Evolutionary conservation across 2,888 invertebrate genomes (phyloP), one percentile per base, ranked within the genome.

Genomic region (Agrenia bidenticulata): DNA sequence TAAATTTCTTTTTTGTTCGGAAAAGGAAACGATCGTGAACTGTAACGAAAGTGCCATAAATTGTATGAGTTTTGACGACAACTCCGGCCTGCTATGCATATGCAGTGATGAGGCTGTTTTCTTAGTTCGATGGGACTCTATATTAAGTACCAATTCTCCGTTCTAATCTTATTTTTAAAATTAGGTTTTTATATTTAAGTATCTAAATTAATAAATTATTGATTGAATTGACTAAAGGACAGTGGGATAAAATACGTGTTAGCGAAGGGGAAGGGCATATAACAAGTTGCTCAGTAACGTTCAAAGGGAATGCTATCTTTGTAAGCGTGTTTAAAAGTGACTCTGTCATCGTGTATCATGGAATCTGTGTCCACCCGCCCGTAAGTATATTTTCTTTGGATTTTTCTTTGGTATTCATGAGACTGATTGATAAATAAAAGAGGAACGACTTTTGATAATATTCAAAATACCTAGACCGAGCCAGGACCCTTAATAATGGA

Each of bases 31-130:
- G 9, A 15, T 49, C 13, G 61, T 64, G 67, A 67, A 26, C 51
- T 60, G 32, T 42, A 27, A 13, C 50, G 67, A 7, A 49, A 54
- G n/a, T 37, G 32, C 24, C 67, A 67, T 61, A 13, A 54, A 5
- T 59, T 70, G 70, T 51, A 60, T 70, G 41, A 55, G 58, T 15
- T 58, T 62, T 9, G 65, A 67, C n/a, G 63, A 67, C n/a, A 39
- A 27, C 9, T 45, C 64, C 7, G 26, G 59, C 13, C 39, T 73
- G 1, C 23, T 74, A 15, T 72, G 72, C 39, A 68, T 64, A 15
- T 74, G 72, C 49, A 65, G 67, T 56, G 74, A 74, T 42, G 72
- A 72, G 11, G 56, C 60, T 23, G 66, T 72, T 1, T 62, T 64
- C 13, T 57, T 74, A 4, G 67, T 67, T 23, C 73, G 72, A 27